phyloP scores from a whole-genome alignment of 2,888 invertebrate species.

The Tridacna gigas region DNA sequence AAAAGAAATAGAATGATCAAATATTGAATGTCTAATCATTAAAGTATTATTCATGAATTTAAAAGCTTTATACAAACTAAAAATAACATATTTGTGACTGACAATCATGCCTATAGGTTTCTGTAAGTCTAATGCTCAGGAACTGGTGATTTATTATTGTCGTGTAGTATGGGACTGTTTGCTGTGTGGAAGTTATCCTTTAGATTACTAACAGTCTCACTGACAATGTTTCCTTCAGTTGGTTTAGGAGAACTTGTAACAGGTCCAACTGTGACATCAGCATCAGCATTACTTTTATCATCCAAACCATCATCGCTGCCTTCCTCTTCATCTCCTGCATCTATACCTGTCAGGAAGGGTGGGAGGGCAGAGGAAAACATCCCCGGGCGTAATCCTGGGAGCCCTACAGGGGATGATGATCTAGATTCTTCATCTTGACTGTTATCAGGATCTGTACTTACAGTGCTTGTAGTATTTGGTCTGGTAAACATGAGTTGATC shows the following conservation, averaged over 20 bases:
- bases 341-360: constrained; percentile 31
- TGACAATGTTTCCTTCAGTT: no score
- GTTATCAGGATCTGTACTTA: not conserved
- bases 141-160: not conserved
- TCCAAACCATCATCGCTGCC: constrained; percentile 10
- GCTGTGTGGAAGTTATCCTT: not conserved
- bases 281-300: not conserved
- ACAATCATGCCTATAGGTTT: no score
- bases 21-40: no score
- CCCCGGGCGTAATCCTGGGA: constrained; percentile 27
- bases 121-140: constrained; percentile 2
- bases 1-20: no score
- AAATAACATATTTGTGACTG: no score
- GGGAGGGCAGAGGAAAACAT: constrained; percentile 13
- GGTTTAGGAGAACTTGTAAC: constrained; percentile 25
- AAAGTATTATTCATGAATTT: no score
- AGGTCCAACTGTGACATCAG: not conserved
- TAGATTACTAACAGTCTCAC: not conserved
- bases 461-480: constrained; percentile 31
- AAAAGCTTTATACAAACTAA: no score
- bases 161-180: not conserved
- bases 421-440: constrained; percentile 11
- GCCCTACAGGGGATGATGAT: constrained; percentile 5
- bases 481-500: constrained; percentile 40
- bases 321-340: constrained; percentile 15